Conservation (phyloP, 2,113 vertebrate genomes). For the Taxidea taxus region DNA sequence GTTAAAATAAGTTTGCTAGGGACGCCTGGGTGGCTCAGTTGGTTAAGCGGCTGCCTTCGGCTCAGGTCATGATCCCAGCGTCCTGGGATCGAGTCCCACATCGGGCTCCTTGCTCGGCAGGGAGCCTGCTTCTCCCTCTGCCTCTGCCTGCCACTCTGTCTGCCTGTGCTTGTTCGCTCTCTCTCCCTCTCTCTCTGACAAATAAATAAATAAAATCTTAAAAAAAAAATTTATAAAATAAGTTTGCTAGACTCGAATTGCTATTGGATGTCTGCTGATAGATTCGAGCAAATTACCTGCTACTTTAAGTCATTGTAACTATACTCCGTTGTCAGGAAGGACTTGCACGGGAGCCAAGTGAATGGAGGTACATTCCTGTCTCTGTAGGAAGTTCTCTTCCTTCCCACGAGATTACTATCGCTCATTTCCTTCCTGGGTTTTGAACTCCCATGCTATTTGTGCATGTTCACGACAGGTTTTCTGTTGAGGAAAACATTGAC, state of each 20-base stretch:
- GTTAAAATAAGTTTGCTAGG: background rate
- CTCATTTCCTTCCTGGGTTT: constrained; percentile 52
- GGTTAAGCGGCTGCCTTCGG: no score
- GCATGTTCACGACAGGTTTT: background rate
- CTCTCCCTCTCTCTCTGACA: no score
- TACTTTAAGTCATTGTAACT: background rate
- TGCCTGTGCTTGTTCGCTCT: no score
- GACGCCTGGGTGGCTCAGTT: no score
- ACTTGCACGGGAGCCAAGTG: background rate
- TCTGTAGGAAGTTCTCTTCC: background rate
- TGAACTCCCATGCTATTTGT: constrained; percentile 9
- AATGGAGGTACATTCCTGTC: background rate
- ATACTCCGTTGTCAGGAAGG: background rate
- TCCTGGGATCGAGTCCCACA: no score
- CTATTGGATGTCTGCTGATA: background rate
- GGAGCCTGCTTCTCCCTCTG: no score
- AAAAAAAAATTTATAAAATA: no score
- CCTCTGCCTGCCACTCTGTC: no score
- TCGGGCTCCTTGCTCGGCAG: no score
- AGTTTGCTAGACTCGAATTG: background rate
- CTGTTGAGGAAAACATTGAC: background rate
- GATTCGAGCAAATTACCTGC: background rate
- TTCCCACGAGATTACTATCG: background rate
- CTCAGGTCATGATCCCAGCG: no score
- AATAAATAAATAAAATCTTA: no score